Conservation (phyloP, 2,888 invertebrate species). For the Macaria liturata region DNA sequence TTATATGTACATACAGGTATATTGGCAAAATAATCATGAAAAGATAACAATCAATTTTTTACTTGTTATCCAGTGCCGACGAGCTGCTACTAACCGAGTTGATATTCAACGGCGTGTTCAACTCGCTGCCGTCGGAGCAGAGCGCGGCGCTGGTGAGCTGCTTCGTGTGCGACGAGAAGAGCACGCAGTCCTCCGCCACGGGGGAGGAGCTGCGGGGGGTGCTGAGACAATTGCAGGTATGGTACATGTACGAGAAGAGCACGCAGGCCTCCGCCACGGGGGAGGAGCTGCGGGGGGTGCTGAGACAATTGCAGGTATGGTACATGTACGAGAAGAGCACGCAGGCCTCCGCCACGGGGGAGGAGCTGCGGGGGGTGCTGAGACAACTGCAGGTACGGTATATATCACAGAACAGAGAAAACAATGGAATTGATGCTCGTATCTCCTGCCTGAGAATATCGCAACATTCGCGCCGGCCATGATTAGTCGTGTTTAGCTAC, state of each 20-base stretch:
- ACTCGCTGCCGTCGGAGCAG: conserved; percentile 91
- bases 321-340: conserved; percentile 91
- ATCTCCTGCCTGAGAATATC: too few relatives aligned
- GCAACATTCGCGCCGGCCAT: too few relatives aligned
- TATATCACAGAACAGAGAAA: too few relatives aligned
- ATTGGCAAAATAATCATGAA: too few relatives aligned
- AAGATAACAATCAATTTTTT: too few relatives aligned
- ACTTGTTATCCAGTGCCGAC: conserved; percentile 87
- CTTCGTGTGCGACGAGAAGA: conserved; percentile 97
- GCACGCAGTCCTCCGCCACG: conserved; percentile 88
- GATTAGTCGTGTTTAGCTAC: too few relatives aligned
- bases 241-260: conserved; percentile 90
- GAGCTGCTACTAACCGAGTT: conserved; percentile 98
- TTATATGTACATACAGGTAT: too few relatives aligned
- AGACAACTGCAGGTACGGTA: conserved; percentile 91
- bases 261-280: conserved; percentile 89
- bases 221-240: conserved; percentile 93
- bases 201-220: conserved; percentile 95
- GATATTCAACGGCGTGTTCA: conserved; percentile 98
- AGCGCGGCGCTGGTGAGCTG: conserved; percentile 94
- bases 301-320: conserved; percentile 93
- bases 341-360: conserved; percentile 89
- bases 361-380: conserved; percentile 94
- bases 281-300: conserved; percentile 94
- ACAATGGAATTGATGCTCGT: too few relatives aligned